phyloP scores from a whole-genome alignment of 1,140 invertebrate species.

The Lasioglossum albipes region DNA sequence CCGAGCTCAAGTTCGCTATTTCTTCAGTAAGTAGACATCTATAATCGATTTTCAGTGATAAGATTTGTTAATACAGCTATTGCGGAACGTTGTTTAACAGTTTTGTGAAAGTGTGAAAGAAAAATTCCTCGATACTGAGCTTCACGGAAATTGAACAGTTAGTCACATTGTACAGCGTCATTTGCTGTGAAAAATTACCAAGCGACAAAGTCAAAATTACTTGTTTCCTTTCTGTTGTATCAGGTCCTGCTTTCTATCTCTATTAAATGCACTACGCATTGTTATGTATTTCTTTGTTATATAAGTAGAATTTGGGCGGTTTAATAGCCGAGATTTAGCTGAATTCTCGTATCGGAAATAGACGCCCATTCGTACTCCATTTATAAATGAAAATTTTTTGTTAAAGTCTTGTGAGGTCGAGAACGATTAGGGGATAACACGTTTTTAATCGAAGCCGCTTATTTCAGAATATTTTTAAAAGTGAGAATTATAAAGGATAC shows the following conservation, averaged over 20 bases:
- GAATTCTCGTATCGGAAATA: not conserved
- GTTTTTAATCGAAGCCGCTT: not conserved
- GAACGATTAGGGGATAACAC: not conserved
- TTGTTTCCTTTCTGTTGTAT: not conserved
- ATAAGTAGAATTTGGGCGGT: not conserved
- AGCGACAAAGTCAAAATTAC: not conserved
- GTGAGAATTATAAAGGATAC: no score
- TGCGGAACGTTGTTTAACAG: not conserved
- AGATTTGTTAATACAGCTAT: not conserved
- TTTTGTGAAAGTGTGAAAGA: not conserved
- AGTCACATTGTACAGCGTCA: slow-evolving; percentile 39
- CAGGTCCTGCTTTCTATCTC: no score
- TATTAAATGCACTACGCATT: not conserved
- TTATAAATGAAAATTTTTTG: not conserved
- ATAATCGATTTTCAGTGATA: not conserved
- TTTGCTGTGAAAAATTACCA: slow-evolving; percentile 18
- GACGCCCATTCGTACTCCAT: slow-evolving; percentile 2
- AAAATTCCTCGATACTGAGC: not conserved
- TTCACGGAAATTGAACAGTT: slow-evolving; percentile 4
- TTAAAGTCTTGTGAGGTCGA: not conserved
- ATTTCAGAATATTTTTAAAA: no score
- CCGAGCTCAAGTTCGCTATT: not conserved
- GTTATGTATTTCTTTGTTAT: not conserved
- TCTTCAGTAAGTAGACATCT: slow-evolving; percentile 8
- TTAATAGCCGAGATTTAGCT: not conserved